phyloP scores from a whole-genome alignment of 2,888 invertebrate genomes.

The Eupithecia tripunctaria region DNA sequence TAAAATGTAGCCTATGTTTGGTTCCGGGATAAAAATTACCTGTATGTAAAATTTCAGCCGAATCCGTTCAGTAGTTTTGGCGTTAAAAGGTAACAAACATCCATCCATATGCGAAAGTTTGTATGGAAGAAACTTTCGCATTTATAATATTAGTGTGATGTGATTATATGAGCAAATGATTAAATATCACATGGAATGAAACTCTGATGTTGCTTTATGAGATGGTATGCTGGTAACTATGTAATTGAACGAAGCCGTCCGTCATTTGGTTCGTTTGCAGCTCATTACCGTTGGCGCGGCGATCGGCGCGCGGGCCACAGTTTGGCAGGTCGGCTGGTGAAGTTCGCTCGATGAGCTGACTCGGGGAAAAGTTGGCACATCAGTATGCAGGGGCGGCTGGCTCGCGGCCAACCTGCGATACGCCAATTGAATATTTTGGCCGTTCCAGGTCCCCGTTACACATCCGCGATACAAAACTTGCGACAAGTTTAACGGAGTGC shows the following conservation, averaged over 20 bases:
- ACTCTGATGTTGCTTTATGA: neutral
- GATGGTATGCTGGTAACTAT: neutral
- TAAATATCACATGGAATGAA: neutral
- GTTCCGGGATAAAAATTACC: too few relatives aligned
- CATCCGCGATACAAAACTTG: conserved; percentile 71
- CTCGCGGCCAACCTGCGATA: conserved; percentile 73
- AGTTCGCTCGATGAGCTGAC: conserved; percentile 71
- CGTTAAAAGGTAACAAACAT: too few relatives aligned
- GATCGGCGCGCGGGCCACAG: conserved; percentile 61
- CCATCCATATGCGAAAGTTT: too few relatives aligned
- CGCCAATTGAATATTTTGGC: conserved; percentile 81
- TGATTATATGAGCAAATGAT: too few relatives aligned
- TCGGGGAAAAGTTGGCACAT: conserved; percentile 74
- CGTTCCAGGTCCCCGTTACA: conserved; percentile 59
- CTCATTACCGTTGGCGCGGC: conserved; percentile 62
- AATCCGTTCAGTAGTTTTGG: too few relatives aligned
- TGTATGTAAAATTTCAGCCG: too few relatives aligned
- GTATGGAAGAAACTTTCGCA: too few relatives aligned
- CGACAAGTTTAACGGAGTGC: conserved; percentile 68
- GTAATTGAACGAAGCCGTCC: neutral
- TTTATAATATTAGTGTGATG: too few relatives aligned
- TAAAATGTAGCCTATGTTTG: too few relatives aligned
- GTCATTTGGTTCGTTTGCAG: conserved; percentile 35
- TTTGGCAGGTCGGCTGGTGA: conserved; percentile 69
- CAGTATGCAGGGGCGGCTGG: conserved; percentile 76